Evolutionary conservation across 2,797 vertebrate genomes (phyloP).

Genomic region (Trachops cirrhosus): DNA sequence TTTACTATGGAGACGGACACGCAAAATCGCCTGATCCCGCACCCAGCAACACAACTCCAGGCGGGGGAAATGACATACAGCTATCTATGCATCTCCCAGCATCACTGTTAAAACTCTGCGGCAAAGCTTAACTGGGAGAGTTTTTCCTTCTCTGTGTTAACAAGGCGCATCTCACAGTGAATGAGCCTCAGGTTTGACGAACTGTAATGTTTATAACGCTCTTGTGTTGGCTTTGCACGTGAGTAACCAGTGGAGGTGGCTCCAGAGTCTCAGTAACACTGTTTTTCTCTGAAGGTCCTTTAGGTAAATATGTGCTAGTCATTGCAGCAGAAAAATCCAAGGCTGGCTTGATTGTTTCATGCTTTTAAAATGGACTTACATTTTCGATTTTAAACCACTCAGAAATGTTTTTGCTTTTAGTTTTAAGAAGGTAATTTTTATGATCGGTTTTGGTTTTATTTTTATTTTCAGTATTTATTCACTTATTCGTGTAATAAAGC

Average conservation of each 20-base stretch:
- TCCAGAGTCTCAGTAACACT: not conserved
- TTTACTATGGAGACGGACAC: not conserved
- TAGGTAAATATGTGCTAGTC: not conserved
- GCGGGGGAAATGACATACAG: not conserved
- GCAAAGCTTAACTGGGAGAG: not conserved
- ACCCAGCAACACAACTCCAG: not conserved
- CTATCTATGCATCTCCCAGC: not conserved
- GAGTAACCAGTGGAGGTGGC: not conserved
- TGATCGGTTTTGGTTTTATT: not conserved
- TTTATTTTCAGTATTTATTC: not conserved
- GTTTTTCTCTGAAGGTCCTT: not conserved
- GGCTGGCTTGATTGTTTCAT: not conserved
- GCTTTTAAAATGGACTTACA: not conserved
- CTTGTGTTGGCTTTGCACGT: not conserved
- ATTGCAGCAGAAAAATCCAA: not conserved
- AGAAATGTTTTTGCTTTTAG: not conserved
- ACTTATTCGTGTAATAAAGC: not conserved
- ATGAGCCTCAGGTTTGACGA: not conserved
- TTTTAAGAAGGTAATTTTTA: not conserved
- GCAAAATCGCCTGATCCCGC: not conserved
- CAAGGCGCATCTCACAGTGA: not conserved
- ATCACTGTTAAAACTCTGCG: not conserved
- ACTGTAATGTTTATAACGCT: not conserved
- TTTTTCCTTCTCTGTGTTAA: not conserved
- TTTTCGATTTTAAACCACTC: not conserved